These are phyloP conservation scores for Eustalomyia histrio DNA, from an alignment of 2,888 invertebrate species.

Conservation along the genomic window DNA sequence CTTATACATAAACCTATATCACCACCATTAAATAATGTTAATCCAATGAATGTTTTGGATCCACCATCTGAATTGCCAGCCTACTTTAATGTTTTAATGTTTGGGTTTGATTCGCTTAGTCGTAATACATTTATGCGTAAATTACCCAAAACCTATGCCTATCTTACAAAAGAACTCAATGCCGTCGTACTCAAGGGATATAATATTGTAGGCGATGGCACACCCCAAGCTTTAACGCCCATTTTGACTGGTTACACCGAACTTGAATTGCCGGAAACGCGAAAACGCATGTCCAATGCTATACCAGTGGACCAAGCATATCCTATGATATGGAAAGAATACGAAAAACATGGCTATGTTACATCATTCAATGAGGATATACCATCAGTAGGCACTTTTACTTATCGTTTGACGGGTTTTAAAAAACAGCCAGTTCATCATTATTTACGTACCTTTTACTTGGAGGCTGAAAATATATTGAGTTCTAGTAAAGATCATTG, in stretches of 20 bases:
- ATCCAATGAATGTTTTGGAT: conserved; percentile 48
- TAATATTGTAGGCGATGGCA: conserved; percentile 93
- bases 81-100: conserved; percentile 86
- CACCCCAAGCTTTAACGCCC: conserved; percentile 92
- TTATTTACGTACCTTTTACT: conserved; percentile 90
- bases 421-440: conserved; percentile 91
- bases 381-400: conserved; percentile 91
- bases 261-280: conserved; percentile 91
- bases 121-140: conserved; percentile 89
- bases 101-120: conserved; percentile 94
- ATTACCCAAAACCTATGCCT: conserved; percentile 87
- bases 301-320: conserved; percentile 85
- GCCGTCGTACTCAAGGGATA: conserved; percentile 86
- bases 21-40: conserved; percentile 43
- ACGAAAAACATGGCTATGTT: conserved; percentile 85
- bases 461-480: conserved; percentile 83
- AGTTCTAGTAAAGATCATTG: conserved; percentile 83
- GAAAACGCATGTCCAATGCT: conserved; percentile 84
- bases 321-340: conserved; percentile 93
- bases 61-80: conserved; percentile 57
- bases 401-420: conserved; percentile 94
- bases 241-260: conserved; percentile 92
- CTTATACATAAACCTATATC: conserved; percentile 59
- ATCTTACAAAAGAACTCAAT: conserved; percentile 83
- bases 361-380: conserved; percentile 94